Base-by-base conservation (phyloP, 2,888 invertebrate species). In the Caenorhabditis imperialis region DNA sequence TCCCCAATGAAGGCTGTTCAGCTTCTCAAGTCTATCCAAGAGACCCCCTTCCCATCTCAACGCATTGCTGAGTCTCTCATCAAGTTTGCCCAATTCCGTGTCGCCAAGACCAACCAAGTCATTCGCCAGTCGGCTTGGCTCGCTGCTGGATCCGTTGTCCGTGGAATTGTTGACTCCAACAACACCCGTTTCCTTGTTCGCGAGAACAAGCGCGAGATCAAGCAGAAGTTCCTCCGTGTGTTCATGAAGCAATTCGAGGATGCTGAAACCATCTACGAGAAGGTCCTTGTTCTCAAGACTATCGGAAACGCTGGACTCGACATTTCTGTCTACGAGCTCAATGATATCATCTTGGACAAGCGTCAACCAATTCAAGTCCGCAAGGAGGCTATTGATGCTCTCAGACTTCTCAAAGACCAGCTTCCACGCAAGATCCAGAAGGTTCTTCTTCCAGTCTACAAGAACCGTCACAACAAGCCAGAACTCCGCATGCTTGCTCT, bases 281-380 rank as follows among this genome's bases (percentile, higher is more conserved):
- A 84, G 70, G 57, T 87, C 44, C 77, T 86, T 53, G 79, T 78
- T 57, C 73, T 87, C 62, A 85, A 86, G 75, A 72, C 85, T 25
- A 33, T 87, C 44, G 81, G 78, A 69, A 87, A 87, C 77, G 81
- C 86, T 38, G 87, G 79, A 61, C 50, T 86, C 47, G 83, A 84
- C 50, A 35, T 73, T 18, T 63, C 76, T 53, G 67, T 84, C 50
- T 18, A 65, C 58, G 71, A 79, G 45, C 75, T 86, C 48, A 81
- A 82, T 69, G 76, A 82, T 58, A 79, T 86, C 75, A 81, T 85
- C 76, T 18, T 53, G 20, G 78, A 84, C 75, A 48, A 53, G 38
- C 54, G 61, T 27, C 72, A 83, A 55, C 55, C 72, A 57, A 75
- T 74, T 38, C 33, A 79, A 14, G 78, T 84, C 58, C 82, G 85